Conservation (phyloP, 1,140 invertebrate genomes). For the Cyphomyrmex costatus region DNA sequence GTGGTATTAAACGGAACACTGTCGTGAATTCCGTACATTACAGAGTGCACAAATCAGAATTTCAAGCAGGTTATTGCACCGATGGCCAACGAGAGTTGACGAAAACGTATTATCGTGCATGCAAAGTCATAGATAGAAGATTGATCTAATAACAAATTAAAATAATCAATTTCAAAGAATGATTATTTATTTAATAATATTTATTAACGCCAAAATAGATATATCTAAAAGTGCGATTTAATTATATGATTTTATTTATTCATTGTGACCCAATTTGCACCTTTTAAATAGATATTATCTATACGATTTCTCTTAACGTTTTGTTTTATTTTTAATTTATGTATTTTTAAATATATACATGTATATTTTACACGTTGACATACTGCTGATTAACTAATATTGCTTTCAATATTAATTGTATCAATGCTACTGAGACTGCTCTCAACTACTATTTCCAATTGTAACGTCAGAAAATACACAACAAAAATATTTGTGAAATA, state of each 20-base stretch:
- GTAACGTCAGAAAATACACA: too few species aligned
- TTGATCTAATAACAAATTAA: slow-evolving; percentile 58
- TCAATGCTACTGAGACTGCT: too few species aligned
- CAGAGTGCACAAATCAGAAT: slow-evolving; percentile 60
- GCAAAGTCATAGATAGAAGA: neutral
- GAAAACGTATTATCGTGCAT: slow-evolving; percentile 13
- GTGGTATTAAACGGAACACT: slow-evolving; percentile 58
- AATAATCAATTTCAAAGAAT: slow-evolving; percentile 22
- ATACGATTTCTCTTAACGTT: neutral
- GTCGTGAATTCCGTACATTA: slow-evolving; percentile 26
- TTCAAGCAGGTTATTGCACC: slow-evolving; percentile 59
- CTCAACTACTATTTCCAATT: too few species aligned
- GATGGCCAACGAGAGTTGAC: neutral
- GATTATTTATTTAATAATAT: slow-evolving; percentile 20
- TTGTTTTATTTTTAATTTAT: neutral
- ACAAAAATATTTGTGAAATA: too few species aligned
- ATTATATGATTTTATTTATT: neutral
- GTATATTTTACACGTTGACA: neutral
- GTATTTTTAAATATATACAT: neutral
- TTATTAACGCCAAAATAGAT: neutral
- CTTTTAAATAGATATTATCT: neutral
- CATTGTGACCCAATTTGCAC: neutral
- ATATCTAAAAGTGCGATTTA: neutral
- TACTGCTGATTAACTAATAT: slow-evolving; percentile 2
- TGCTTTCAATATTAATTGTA: neutral